These are phyloP conservation scores for Ischnus inquisitorius DNA, from an alignment of 2,888 invertebrate genomes.

Conservation along the genomic window DNA sequence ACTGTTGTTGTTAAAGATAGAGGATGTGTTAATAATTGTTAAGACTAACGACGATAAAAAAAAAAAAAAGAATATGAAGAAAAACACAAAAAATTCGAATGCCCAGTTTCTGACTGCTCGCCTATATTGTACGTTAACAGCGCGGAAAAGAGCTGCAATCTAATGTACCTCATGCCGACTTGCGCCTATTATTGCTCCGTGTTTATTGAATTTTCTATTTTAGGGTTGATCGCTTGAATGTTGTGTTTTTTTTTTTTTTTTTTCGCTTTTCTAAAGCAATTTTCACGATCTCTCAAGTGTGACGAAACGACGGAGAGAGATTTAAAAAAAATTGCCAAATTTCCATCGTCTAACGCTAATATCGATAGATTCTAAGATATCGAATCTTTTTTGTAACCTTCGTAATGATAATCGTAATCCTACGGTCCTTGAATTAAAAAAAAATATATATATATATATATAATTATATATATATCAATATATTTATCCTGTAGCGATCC, in stretches of 20 bases:
- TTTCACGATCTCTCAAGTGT: constrained; percentile 49
- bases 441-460: too few species aligned
- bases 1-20: constrained; percentile 83
- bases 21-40: constrained; percentile 78
- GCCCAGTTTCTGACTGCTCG: constrained; percentile 29
- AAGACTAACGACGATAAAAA: constrained; percentile 66
- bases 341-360: constrained; percentile 48
- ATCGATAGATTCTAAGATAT: constrained; percentile 61
- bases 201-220: constrained; percentile 2
- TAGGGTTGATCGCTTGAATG: constrained; percentile 19
- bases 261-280: constrained; percentile 42
- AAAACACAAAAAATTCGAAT: constrained; percentile 25
- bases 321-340: constrained; percentile 12
- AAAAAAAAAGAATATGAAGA: constrained; percentile 17
- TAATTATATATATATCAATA: too few species aligned
- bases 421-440: constrained; percentile 35
- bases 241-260: too few species aligned
- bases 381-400: constrained; percentile 68
- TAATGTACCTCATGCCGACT: constrained; percentile 26
- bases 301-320: constrained; percentile 25
- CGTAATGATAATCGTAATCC: constrained; percentile 62
- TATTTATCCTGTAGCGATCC: constrained; percentile 53
- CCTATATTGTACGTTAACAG: constrained; percentile 20
- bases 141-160: background rate
- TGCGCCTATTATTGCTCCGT: constrained; percentile 19